Conservation (phyloP, 1,140 invertebrate species). For the Neocloeon triangulifer region DNA sequence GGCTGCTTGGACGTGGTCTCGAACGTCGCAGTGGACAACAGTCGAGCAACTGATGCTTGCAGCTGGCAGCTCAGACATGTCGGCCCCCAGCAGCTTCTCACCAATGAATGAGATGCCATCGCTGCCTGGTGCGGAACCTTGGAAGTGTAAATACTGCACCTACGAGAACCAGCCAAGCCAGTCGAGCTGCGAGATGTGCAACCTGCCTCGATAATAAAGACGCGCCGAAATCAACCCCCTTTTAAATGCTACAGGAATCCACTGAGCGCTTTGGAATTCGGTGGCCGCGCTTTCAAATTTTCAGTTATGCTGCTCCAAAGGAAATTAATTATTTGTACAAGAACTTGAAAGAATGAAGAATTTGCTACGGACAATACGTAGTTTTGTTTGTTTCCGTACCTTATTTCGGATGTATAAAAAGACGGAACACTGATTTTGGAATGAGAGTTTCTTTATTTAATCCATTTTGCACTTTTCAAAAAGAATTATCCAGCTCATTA, state of each 20-base stretch:
- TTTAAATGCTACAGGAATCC: no score
- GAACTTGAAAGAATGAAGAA: constrained; percentile 1
- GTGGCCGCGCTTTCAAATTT: background rate
- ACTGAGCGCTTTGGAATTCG: no score
- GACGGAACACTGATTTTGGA: no score
- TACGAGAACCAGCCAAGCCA: constrained; percentile 59
- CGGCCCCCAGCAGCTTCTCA: background rate
- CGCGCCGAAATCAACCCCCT: no score
- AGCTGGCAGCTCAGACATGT: constrained; percentile 19
- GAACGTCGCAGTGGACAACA: constrained; percentile 66
- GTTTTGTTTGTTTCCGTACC: no score
- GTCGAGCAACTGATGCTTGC: constrained; percentile 64
- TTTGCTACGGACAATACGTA: no score
- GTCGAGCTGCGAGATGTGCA: constrained; percentile 76
- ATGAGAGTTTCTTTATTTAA: no score
- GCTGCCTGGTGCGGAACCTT: constrained; percentile 24
- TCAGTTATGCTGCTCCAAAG: background rate
- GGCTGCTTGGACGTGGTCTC: constrained; percentile 50
- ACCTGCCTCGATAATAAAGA: constrained; percentile 43
- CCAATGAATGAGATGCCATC: background rate
- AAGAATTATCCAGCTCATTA: no score
- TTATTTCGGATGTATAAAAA: no score
- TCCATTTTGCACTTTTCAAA: no score
- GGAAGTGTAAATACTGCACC: constrained; percentile 86
- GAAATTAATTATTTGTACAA: background rate